Base-by-base conservation (phyloP, 2,888 invertebrate genomes). In the Xestia xanthographa region DNA sequence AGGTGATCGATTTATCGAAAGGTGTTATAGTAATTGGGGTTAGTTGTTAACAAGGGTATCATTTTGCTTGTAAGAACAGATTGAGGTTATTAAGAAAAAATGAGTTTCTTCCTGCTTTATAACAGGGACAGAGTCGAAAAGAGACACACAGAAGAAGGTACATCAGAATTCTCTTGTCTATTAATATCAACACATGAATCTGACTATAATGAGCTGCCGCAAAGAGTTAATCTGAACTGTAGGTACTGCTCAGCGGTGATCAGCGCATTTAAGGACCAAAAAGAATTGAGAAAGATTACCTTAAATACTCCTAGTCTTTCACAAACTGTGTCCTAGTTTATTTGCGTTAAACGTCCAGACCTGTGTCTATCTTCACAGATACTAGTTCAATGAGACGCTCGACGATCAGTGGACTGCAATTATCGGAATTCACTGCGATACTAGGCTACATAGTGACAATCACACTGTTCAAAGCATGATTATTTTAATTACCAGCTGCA, bases 1-100 rank as follows among this genome's bases (percentile, higher is more conserved):
- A 84, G 79, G 62, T 85, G 75, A 79, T 63, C 34, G 34, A 76
- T 70, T 79, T 83, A 60, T 63, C 6, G 70, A 75, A 72, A 77
- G 60, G 67, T 84, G 72, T 83, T 34, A 72, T 45, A 4, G 48
- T 58, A 34, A 71, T 66, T 73, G 45, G 45, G 56, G 43, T n/a
- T 41, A 6, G 22, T 56, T 56, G 45, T 58, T 50, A 67, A 73
- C 41, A 48, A 63, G 11, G 20, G 17, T 58, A 48, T 58, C 0
- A 66, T 26, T 75, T 43, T 34, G 26, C 41, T 67, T 26, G 56
- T 72, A 43, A 48, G 17, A 56, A 63, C 5, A 45, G 12, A 53
- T 41, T 5, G 17, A 34, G 26, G 26, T 48, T 48, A 56, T 63
- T 72, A 8, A 22, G 2, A 8, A 26, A 56, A 67, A 48, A 67